Percentiles rank a stretch among this genome's conserved stretches.
These are phyloP conservation scores for Gadopsis marmoratus DNA, from an alignment of 2,797 vertebrate genomes.

Conservation along the genomic window DNA sequence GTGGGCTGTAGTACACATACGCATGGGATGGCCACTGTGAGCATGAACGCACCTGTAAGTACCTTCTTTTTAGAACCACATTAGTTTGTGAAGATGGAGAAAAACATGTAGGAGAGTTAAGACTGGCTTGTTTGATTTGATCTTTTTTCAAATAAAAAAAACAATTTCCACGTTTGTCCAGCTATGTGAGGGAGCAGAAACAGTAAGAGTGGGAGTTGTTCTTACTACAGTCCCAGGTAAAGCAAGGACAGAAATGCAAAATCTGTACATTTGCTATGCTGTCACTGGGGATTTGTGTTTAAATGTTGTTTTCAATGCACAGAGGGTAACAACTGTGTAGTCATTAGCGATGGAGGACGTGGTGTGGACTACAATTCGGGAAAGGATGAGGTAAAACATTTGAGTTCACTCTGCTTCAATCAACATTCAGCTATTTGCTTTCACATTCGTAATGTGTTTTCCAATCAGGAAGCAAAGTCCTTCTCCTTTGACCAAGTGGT, in stretches of 20 bases:
- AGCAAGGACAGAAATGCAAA: neutral
- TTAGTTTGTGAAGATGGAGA: neutral
- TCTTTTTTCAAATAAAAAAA: neutral
- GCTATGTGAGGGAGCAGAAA: conserved; percentile 45
- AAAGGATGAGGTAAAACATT: conserved; percentile 67
- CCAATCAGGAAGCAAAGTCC: conserved; percentile 60
- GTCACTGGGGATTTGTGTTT: neutral
- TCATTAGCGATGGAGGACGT: conserved; percentile 68
- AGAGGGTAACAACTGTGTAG: conserved; percentile 45
- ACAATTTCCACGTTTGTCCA: conserved; percentile 28
- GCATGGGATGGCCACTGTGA: conserved; percentile 27
- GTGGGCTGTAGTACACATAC: conserved; percentile 10
- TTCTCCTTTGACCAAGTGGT: conserved; percentile 85
- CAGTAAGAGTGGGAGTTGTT: conserved; percentile 74
- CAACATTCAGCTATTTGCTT: conserved; percentile 2
- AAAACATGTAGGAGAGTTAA: neutral
- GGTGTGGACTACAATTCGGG: conserved; percentile 72
- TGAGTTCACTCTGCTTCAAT: neutral
- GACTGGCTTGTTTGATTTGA: neutral
- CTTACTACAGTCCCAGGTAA: conserved; percentile 68
- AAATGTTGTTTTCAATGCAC: conserved; percentile 16
- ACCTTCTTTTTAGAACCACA: neutral
- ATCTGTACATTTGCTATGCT: neutral
- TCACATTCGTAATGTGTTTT: conserved; percentile 28
- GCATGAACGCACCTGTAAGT: conserved; percentile 73